phyloP scores from a whole-genome alignment of 2,888 invertebrate genomes.

The Cantharis lateralis region DNA sequence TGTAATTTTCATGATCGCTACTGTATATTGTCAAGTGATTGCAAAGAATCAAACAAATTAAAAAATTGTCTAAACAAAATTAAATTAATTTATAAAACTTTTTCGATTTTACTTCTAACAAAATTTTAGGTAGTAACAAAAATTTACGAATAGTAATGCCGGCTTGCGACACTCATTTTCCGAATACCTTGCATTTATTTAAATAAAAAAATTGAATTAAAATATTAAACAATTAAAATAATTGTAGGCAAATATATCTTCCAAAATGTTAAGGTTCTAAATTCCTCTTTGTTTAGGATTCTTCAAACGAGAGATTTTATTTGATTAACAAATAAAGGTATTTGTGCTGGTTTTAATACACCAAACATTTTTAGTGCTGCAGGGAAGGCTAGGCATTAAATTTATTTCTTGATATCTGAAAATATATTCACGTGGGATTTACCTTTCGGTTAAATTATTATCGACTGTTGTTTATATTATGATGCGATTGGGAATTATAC shows the following conservation, averaged over 20 bases:
- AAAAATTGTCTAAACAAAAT: too few relatives aligned
- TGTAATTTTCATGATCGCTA: too few relatives aligned
- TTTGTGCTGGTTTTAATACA: not conserved
- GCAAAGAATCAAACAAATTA: too few relatives aligned
- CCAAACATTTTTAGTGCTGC: not conserved
- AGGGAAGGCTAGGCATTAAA: not conserved
- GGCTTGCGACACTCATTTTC: too few relatives aligned
- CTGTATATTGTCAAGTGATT: too few relatives aligned
- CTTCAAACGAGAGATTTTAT: not conserved
- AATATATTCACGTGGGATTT: not conserved
- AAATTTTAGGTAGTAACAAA: too few relatives aligned
- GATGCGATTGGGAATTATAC: not conserved
- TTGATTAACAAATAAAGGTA: not conserved
- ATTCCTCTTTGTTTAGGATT: not conserved
- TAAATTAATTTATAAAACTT: too few relatives aligned
- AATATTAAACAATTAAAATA: not conserved
- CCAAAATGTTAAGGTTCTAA: not conserved
- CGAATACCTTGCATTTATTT: not conserved
- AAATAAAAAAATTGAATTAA: not conserved
- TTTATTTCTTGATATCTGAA: not conserved
- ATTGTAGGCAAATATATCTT: not conserved
- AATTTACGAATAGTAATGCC: too few relatives aligned
- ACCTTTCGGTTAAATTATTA: not conserved
- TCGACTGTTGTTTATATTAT: not conserved
- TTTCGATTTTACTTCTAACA: too few relatives aligned